These are phyloP conservation scores for Heterodera schachtii DNA, from an alignment of 1,140 invertebrate species.

Conservation along the genomic window DNA sequence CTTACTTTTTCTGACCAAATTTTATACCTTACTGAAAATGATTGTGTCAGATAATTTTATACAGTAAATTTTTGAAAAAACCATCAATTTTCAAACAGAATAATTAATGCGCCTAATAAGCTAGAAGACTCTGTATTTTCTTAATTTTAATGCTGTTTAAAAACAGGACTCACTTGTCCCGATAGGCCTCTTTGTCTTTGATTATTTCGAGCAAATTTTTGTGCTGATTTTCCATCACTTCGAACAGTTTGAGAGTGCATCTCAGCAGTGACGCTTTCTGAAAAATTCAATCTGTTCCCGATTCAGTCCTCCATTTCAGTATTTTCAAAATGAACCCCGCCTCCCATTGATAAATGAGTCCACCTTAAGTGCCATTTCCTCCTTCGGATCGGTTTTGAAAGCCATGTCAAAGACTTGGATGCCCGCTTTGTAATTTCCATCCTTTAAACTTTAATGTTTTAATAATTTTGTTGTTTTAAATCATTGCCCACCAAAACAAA, in stretches of 20 bases:
- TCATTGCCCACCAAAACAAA: constrained; percentile 13
- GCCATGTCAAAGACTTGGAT: constrained; percentile 24
- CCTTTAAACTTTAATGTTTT: constrained; percentile 11
- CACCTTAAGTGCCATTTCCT: constrained; percentile 4
- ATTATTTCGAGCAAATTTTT: constrained; percentile 22
- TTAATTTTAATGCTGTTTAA: too few species aligned
- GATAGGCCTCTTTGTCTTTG: constrained; percentile 18
- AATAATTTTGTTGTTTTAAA: not conserved
- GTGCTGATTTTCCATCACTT: constrained; percentile 35
- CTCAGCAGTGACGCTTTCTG: constrained; percentile 13
- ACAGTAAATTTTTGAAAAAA: too few species aligned
- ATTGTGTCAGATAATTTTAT: too few species aligned
- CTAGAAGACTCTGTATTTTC: too few species aligned
- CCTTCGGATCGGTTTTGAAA: not conserved
- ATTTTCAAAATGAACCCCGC: not conserved
- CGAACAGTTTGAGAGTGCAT: constrained; percentile 20
- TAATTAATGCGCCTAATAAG: too few species aligned
- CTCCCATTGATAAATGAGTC: not conserved
- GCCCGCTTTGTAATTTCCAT: constrained; percentile 20
- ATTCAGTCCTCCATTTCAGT: not conserved
- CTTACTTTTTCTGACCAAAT: too few species aligned
- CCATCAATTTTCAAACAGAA: too few species aligned
- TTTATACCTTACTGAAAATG: too few species aligned
- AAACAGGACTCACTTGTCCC: too few species aligned
- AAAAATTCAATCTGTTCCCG: constrained; percentile 8